Conservation (phyloP, 92 coral and sea anemone species). For the Bergia sp. region DNA sequence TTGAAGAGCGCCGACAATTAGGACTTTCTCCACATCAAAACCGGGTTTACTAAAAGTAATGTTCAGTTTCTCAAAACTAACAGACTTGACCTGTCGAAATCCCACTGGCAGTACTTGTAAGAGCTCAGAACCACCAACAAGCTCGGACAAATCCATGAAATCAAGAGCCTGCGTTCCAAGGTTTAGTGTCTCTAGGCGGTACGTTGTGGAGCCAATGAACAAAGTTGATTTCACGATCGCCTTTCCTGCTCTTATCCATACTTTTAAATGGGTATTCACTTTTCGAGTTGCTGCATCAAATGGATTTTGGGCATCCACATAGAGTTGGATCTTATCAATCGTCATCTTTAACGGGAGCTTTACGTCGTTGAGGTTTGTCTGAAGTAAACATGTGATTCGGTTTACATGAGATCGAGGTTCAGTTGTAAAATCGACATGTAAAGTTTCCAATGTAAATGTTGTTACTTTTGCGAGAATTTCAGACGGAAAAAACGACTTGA, state of each 20-base stretch:
- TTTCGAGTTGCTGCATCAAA: not conserved
- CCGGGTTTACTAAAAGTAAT: conserved; percentile 51
- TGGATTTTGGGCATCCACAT: conserved; percentile 34
- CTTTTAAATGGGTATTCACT: conserved; percentile 13
- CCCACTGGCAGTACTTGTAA: conserved; percentile 48
- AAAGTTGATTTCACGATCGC: conserved; percentile 43
- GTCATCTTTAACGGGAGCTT: conserved; percentile 53
- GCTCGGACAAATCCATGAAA: conserved; percentile 47
- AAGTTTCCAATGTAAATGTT: conserved; percentile 27
- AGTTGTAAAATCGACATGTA: conserved; percentile 33
- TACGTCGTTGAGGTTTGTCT: conserved; percentile 49
- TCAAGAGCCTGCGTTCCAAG: conserved; percentile 42
- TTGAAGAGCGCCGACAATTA: conserved; percentile 47
- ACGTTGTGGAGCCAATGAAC: not conserved
- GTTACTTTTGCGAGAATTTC: conserved; percentile 44
- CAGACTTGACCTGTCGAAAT: conserved; percentile 40
- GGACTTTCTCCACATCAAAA: conserved; percentile 49
- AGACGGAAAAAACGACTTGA: conserved; percentile 51
- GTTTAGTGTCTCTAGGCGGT: conserved; percentile 26
- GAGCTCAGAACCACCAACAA: conserved; percentile 55
- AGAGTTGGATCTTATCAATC: conserved; percentile 28
- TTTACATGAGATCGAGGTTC: conserved; percentile 33
- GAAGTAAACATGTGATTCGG: conserved; percentile 43
- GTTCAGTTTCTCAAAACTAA: conserved; percentile 48
- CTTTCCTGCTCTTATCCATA: conserved; percentile 48